Evolutionary conservation across 1,140 invertebrate species (phyloP), one percentile per base, ranked within the genome.

Genomic region (Brachionus calyciflorus): DNA sequence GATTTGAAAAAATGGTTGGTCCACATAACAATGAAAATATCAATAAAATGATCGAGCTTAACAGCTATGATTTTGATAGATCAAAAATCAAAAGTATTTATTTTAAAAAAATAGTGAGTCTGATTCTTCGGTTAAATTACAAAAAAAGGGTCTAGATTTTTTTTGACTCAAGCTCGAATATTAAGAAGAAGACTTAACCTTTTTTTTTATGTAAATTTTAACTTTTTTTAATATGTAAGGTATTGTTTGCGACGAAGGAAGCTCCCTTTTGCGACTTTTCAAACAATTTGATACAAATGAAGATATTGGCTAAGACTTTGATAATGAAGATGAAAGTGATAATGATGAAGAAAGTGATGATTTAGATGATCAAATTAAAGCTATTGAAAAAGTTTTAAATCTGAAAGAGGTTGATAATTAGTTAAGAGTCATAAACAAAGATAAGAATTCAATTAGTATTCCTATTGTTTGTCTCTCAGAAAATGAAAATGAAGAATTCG

Each of bases 381-480:
- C 14, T 26, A 55, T 55, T 28, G 51, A 55, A 55, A 55, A 55
- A 26, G 24, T 24, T 55, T 28, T 55, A 26, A 55, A 55, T 55
- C 28, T 55, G 26, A 55, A 55, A 28, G 51, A 24, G 51, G 28
- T 55, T 55, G 24, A 55, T 28, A 28, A 55, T 55, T 19, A 55
- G 51, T 14, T 55, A 55, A 55, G 51, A 55, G 51, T 26, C 19
- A 21, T 26, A 55, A 28, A 26, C 14, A 55, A 55, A 26, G 51
- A 55, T 26, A 55, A 26, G 14, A 55, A 26, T 26, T 26, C 24
- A 26, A 55, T 26, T 55, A 55, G 14, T 26, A 21, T 24, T 28
- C 19, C 14, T 26, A 24, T 26, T 14, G 21, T 26, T 28, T 21
- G 5, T 55, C 14, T 26, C 21, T 21, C 48, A 55, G 24, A 55